phyloP scores from a whole-genome alignment of 92 coral and sea anemone genomes.

The Parazoanthus atlanticus region DNA sequence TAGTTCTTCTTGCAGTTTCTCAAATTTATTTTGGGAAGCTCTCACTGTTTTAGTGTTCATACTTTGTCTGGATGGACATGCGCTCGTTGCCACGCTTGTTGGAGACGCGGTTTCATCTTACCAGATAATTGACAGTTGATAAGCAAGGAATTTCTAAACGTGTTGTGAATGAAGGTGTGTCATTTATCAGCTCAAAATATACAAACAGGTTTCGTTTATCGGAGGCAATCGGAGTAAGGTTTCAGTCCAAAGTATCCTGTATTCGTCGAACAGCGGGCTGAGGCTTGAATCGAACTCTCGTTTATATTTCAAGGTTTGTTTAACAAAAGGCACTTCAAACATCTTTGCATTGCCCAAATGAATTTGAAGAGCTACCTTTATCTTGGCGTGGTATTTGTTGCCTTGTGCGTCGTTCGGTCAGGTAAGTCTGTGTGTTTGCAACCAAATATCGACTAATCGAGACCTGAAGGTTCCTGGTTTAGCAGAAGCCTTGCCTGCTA shows the following conservation, averaged over 20 bases:
- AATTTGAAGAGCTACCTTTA: neutral
- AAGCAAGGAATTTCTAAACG: conserved; percentile 8
- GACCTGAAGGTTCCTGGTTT: neutral
- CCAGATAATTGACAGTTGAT: conserved; percentile 30
- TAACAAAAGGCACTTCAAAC: neutral
- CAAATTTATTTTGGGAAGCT: neutral
- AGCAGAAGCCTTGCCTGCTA: neutral
- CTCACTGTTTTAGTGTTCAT: too few relatives aligned
- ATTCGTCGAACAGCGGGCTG: neutral
- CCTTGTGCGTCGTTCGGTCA: neutral
- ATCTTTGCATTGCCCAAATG: neutral
- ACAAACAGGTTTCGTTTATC: conserved; percentile 24
- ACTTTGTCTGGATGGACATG: neutral
- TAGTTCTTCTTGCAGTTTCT: neutral
- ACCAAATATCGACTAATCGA: neutral
- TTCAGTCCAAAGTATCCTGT: conserved; percentile 8
- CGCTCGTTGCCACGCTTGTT: neutral
- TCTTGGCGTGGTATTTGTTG: neutral
- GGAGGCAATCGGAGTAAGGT: neutral
- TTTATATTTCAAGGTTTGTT: neutral
- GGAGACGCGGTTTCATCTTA: conserved; percentile 13
- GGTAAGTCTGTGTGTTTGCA: neutral
- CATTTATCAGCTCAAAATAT: conserved; percentile 24
- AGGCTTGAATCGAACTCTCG: neutral
- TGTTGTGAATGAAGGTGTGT: conserved; percentile 27